Base-by-base conservation (phyloP, 2,888 invertebrate genomes). In the Pachymerium ferrugineum region DNA sequence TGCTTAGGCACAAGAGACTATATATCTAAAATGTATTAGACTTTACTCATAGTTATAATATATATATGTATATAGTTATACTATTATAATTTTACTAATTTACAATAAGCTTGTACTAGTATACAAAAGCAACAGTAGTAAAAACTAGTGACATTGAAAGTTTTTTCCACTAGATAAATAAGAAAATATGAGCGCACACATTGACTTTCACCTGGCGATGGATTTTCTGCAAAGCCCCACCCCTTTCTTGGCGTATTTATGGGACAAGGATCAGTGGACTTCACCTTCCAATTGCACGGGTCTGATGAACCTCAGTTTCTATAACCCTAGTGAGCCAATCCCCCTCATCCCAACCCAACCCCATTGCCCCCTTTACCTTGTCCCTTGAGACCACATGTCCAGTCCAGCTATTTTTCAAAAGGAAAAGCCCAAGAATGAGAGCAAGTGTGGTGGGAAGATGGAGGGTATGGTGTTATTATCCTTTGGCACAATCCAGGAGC, bases 171-270 rank as follows among this genome's bases (percentile, higher is more conserved):
- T n/a, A n/a, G n/a, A n/a, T n/a, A n/a, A n/a, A n/a, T n/a, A n/a
- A n/a, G n/a, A n/a, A n/a, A n/a, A n/a, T n/a, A n/a, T n/a, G n/a
- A n/a, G n/a, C n/a, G n/a, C n/a, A n/a, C n/a, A n/a, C 38, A 38
- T 38, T 38, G 10, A 38, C 38, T 38, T 38, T 38, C 38, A 38
- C 38, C 38, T 38, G 38, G 38, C n/a, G n/a, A n/a, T n/a, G n/a
- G n/a, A n/a, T n/a, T n/a, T n/a, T n/a, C n/a, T n/a, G 38, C 38
- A 38, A 2, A 47, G 47, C 47, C 47, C 47, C 6, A 47, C 47
- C 47, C 47, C n/a, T n/a, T 47, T 47, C n/a, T 22, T 47, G 47
- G n/a, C 47, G 16, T 47, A 47, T 47, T 47, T 47, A 47, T 47
- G 47, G 47, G 47, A 47, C 47, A 47, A 22, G 47, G 47, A 47